Conservation (phyloP, 2,797 vertebrate species). For the Melanotaenia pygmaea region DNA sequence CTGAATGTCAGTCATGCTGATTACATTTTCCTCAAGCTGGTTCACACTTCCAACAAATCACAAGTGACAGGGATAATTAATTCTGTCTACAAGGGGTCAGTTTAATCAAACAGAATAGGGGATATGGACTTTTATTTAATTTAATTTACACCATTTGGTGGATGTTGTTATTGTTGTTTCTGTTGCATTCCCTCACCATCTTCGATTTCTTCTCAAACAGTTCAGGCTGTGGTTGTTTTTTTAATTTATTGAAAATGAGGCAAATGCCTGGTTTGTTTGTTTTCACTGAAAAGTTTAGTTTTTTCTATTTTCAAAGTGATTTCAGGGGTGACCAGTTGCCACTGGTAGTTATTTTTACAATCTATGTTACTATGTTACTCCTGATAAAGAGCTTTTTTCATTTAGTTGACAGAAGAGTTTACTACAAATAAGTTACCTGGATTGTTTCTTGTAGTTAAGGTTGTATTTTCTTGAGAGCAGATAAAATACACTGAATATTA, state of each 20-base stretch:
- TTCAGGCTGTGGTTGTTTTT: neutral
- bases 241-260: slow-evolving; percentile 10
- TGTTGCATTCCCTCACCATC: neutral
- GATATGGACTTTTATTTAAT: neutral
- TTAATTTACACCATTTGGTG: neutral
- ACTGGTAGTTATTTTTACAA: neutral
- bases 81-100: neutral
- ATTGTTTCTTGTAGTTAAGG: neutral
- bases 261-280: neutral
- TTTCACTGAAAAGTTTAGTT: neutral
- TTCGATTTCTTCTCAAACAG: slow-evolving; percentile 5
- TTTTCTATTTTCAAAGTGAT: neutral
- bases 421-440: neutral
- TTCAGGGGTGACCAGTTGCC: neutral
- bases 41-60: slow-evolving; percentile 30
- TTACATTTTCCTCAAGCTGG: neutral
- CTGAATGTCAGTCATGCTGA: neutral
- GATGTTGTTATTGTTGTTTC: neutral
- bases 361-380: neutral
- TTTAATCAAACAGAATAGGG: neutral
- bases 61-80: slow-evolving; percentile 12
- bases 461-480: slow-evolving; percentile 1
- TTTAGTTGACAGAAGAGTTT: neutral
- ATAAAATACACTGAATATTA: neutral
- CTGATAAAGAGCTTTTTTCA: neutral